Evolutionary conservation across 2,888 invertebrate genomes (phyloP).

Genomic region (Congeria kusceri): DNA sequence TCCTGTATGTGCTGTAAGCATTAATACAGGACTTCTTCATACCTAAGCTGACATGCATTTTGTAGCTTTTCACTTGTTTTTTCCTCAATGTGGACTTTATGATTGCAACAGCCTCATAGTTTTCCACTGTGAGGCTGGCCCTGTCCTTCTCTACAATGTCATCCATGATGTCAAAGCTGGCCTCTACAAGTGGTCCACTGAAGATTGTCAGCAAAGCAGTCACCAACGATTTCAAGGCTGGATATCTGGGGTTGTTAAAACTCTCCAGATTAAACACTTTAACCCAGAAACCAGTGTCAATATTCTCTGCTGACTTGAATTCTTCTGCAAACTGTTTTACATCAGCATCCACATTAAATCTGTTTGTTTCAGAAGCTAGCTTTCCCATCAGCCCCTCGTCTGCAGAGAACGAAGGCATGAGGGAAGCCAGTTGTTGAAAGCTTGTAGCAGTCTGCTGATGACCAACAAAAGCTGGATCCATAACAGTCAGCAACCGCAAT

Average conservation of each 20-base stretch:
- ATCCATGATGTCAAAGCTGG: conserved; percentile 27
- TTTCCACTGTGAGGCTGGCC: conserved; percentile 21
- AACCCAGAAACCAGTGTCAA: conserved; percentile 29
- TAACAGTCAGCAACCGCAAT: conserved; percentile 25
- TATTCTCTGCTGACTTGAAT: background rate
- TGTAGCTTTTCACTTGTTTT: conserved; percentile 20
- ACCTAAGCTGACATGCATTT: background rate
- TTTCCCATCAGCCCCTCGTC: too few relatives aligned
- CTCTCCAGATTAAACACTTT: conserved; percentile 22
- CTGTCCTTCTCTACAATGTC: conserved; percentile 38
- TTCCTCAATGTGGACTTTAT: conserved; percentile 22
- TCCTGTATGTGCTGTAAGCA: conserved; percentile 22
- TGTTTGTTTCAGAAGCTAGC: background rate
- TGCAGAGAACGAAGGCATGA: too few relatives aligned
- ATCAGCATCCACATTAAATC: conserved; percentile 26
- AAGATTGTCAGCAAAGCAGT: conserved; percentile 24
- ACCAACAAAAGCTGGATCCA: conserved; percentile 36
- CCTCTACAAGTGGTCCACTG: conserved; percentile 29
- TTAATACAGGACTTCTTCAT: conserved; percentile 33
- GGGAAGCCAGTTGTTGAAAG: too few relatives aligned
- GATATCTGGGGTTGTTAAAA: conserved; percentile 24
- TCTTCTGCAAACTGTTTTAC: conserved; percentile 13
- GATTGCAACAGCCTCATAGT: conserved; percentile 46
- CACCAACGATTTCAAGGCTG: conserved; percentile 19
- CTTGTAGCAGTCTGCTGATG: background rate